Base-by-base conservation (phyloP, 2,113 vertebrate genomes). In the Polypterus bichir region DNA sequence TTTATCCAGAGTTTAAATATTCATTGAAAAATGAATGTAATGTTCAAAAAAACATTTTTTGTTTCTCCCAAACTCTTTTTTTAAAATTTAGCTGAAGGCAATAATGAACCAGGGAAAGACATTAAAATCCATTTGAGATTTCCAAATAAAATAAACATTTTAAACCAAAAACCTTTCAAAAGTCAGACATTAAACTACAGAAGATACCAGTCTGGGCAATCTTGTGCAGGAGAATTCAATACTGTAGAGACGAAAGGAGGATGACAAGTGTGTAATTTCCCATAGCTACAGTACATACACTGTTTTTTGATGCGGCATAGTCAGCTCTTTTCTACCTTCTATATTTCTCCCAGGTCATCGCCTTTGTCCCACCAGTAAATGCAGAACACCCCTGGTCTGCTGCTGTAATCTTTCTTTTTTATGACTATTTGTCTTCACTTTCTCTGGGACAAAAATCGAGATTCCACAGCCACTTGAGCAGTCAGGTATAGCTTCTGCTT, bases 211-310 rank as follows among this genome's bases (percentile, higher is more conserved):
- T 27, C 27, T 53, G 56, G 54, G 5, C 54, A 53, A 47, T 27
- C 60, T 47, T 58, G 27, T 54, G 57, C 46, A 7, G 65, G 53
- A 56, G 55, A 48, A 68, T 72, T 74, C 62, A 55, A n/a, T 44
- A 9, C 7, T 54, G 49, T 54, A 9, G 45, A 46, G 49, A 27
- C 27, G 27, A 52, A 62, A 53, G 53, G 45, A 7, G 3, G 49
- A 61, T 51, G n/a, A 52, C 48, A 61, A 27, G 49, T 44, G 48
- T 46, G 11, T 5, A 46, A 61, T 52, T 10, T 52, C 51, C 51
- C 51, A 52, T 10, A 51, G 8, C 59, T 51, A 7, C 61, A 11
- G 27, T 27, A 27, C 27, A 7, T 9, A 10, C n/a, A 53, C 44
- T 4, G 7, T 54, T 51, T 62, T 49, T 44, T 44, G 27, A 44